Evolutionary conservation across 2,113 vertebrate genomes (phyloP), one percentile per base, ranked within the genome.

Genomic region (Gymnorhina tibicen): DNA sequence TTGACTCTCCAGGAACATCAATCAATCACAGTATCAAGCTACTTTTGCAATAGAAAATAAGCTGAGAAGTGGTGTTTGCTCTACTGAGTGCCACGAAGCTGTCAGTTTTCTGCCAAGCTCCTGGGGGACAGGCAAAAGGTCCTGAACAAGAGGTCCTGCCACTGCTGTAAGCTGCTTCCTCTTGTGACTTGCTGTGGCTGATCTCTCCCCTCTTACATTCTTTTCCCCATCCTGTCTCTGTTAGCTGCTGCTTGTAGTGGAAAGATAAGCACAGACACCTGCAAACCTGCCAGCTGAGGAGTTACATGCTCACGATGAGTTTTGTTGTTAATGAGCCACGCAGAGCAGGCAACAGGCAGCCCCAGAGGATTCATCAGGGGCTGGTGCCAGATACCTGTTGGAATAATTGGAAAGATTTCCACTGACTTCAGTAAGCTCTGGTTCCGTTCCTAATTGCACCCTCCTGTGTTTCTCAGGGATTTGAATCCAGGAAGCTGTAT

Each of bases 381-480:
- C 58, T 70, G 68, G 23, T 87, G 76, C 87, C 80, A 89, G 63
- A 68, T 74, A 77, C 87, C 68, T 84, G 77, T 90, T 91, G 88
- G 82, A 95, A 87, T 63, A 80, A 85, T 75, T 91, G 82, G 85
- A 55, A 90, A 59, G 52, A 50, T 87, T 89, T 89, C 73, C 72
- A 60, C 33, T 69, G 84, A 89, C 32, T 91, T 95, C 77, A 44
- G 79, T 44, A 46, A 86, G 69, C 35, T 59, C 82, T 33, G 20
- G 47, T 93, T 93, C 53, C 9, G 3, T 70, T 87, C 58, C 74
- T 87, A 87, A 87, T 85, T 30, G 22, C 37, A 74, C 56, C 33
- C 28, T 62, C 28, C 24, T 3, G 19, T 84, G 41, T 42, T 93
- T 91, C 80, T 77, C 58, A 66, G 87, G 80, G 68, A 72, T 46